These are phyloP conservation scores for Spheniscus humboldti DNA, from an alignment of 2,797 vertebrate genomes.

Conservation along the genomic window DNA sequence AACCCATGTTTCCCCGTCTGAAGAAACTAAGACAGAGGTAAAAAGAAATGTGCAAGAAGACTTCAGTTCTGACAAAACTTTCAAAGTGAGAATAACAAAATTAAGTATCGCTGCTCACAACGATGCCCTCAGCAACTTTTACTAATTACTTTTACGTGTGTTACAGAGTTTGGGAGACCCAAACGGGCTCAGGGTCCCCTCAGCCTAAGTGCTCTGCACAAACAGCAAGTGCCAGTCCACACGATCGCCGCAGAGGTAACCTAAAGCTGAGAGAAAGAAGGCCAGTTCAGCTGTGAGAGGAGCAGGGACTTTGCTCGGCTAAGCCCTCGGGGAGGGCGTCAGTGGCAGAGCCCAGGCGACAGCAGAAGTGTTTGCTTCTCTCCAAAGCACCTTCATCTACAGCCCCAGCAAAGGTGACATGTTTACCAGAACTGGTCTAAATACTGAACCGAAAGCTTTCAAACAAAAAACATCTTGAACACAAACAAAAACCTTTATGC, in stretches of 20 bases:
- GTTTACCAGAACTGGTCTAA: not conserved
- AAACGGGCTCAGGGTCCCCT: not conserved
- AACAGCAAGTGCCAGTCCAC: not conserved
- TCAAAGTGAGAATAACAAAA: not conserved
- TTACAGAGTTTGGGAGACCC: not conserved
- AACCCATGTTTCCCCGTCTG: rapidly evolving
- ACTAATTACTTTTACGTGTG: not conserved
- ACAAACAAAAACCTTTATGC: not conserved
- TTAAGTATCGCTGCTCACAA: not conserved
- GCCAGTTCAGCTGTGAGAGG: not conserved
- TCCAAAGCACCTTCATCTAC: not conserved
- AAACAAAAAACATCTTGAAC: not conserved
- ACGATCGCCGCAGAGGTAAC: not conserved
- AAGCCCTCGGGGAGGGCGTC: too few relatives aligned
- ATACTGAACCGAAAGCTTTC: not conserved
- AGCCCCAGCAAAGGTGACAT: not conserved
- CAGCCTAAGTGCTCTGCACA: not conserved
- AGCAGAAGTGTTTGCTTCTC: not conserved
- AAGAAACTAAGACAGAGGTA: not conserved
- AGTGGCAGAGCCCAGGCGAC: not conserved
- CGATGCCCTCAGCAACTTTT: not conserved
- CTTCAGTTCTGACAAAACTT: not conserved
- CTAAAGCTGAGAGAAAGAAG: not conserved
- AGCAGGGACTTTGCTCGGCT: not conserved
- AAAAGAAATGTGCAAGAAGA: not conserved